Evolutionary conservation across 1,140 invertebrate species (phyloP).

Genomic region (Lepidurus couesii): DNA sequence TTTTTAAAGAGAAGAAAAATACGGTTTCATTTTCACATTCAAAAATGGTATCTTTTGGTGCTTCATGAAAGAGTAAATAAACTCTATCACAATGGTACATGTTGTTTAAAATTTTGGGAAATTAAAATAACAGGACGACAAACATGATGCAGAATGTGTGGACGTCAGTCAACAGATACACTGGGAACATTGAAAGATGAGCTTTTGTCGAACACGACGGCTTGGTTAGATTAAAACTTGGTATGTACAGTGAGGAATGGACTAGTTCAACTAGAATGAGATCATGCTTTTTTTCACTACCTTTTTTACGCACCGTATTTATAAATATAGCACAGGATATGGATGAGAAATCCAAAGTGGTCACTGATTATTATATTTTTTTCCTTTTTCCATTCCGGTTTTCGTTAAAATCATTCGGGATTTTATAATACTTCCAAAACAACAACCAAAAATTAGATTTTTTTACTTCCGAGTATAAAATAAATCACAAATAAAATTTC

Average conservation of each 20-base stretch:
- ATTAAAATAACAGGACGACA: background rate
- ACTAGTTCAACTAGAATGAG: conserved; percentile 22
- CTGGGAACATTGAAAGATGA: conserved; percentile 22
- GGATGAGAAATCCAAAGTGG: background rate
- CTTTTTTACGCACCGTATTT: background rate
- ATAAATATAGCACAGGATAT: conserved; percentile 16
- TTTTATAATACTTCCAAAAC: no score
- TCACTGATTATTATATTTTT: no score
- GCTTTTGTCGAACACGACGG: background rate
- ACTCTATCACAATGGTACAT: conserved; percentile 19
- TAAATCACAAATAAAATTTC: no score
- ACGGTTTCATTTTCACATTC: background rate
- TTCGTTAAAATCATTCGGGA: no score
- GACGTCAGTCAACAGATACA: background rate
- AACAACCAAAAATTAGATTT: no score
- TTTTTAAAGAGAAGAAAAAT: background rate
- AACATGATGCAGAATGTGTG: background rate
- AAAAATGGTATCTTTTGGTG: background rate
- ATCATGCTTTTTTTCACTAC: background rate
- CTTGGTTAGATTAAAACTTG: background rate
- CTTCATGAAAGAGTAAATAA: conserved; percentile 13
- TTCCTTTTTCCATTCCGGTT: no score
- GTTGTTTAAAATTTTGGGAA: background rate
- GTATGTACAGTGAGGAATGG: conserved; percentile 19
- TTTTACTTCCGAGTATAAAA: no score